Base-by-base conservation (phyloP, 2,113 vertebrate species). In the Oryzias javanicus region DNA sequence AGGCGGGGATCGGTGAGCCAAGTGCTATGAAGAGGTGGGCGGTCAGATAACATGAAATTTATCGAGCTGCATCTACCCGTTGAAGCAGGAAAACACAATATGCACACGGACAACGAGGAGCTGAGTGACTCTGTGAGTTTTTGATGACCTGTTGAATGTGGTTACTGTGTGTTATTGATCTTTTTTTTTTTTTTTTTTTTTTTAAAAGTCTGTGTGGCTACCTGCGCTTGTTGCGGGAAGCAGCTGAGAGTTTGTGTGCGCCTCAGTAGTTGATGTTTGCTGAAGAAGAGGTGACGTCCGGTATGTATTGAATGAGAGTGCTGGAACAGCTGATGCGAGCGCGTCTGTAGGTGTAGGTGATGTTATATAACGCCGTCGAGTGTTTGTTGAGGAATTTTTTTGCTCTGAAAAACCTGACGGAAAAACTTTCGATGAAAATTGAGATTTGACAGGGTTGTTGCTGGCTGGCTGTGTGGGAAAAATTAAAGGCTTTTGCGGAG, bases 11-110 rank as follows among this genome's bases (percentile, higher is more conserved):
- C 86, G 85, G 84, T 72, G 83, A 90, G 86, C 84, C 86, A 84
- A 88, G 89, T 85, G 86, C 83, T 83, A 89, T 89, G 86, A 89
- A 78, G 87, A 86, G 85, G 88, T 89, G 88, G 88, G 88, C 87
- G 88, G 82, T 89, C 88, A 90, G 88, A 90, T 90, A 88, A 89
- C 88, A 90, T 89, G 88, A 90, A 86, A 90, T 90, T 84, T 79
- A 86, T 86, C 67, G 81, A 89, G 88, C 88, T 61, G 81, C 81
- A 78, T 80, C 86, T 82, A 84, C 76, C 60, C 85, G 79, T 72
- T 81, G 85, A 86, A 85, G 85, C 81, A 85, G 86, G 85, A 79
- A 82, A 86, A 86, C 86, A 81, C 88, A 88, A 90, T 86, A 90
- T 90, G 88, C 88, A 90, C 84, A 82, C 85, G 84, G 85, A 90